Base-by-base conservation (phyloP, 1,140 invertebrate species). In the Halictus rubicundus region DNA sequence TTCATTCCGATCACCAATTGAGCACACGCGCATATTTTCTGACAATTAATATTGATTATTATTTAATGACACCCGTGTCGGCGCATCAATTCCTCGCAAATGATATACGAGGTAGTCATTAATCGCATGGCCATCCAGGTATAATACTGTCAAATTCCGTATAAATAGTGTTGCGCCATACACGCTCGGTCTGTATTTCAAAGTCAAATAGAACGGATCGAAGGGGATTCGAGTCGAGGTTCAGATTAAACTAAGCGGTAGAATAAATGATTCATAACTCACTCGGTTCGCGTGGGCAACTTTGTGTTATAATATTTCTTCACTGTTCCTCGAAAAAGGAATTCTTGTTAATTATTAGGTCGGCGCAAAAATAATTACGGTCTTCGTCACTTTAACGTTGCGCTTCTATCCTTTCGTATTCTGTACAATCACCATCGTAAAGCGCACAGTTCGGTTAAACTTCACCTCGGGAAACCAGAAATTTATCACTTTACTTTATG, bases 31-130 rank as follows among this genome's bases (percentile, higher is more conserved):
- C 63, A 49, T 64, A 66, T 64, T 72, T 42, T 14, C 39, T 49
- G 70, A 74, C 42, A 73, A 79, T 79, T 59, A 66, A 49, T 79
- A 74, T 79, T 73, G 52, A 79, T 79, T 79, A 59, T 39, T 73
- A 74, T 79, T 74, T 79, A 74, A 79, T 68, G 64, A 60, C 42
- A 64, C 46, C 61, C 19, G 54, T 68, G 71, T 52, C 71, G 78
- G 32, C 63, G 64, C 65, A 68, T 74, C 70, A 60, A 73, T 66
- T 79, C 74, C 70, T 68, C 70, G 37, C 59, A 25, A 79, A 68
- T 73, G 63, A 79, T 78, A 72, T 78, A 78, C 60, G 76, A 72
- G 68, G 37, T 21, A 10, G n/a, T 63, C 63, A 49, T 74, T 79
- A 73, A 79, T 74, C 71, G 71, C 42, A n/a, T 8, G 23, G 54